Conservation (phyloP, 2,888 invertebrate species). For the Hanleya hanleyi region DNA sequence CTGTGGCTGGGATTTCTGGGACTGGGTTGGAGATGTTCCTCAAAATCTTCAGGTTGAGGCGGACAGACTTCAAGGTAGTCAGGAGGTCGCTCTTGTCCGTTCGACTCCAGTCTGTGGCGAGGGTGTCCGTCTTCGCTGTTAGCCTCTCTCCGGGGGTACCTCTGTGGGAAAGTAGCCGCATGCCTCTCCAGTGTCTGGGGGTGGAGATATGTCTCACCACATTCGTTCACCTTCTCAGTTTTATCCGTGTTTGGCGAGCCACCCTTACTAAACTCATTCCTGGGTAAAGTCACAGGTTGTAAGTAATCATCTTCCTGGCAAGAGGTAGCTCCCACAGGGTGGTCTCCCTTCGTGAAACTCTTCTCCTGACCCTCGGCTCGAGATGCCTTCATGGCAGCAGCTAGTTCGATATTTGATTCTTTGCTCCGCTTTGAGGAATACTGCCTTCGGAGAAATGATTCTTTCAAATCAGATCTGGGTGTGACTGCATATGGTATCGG, state of each 20-base stretch:
- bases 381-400: not conserved
- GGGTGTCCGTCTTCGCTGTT: not conserved
- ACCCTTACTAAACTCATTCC: not conserved
- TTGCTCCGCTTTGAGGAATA: not conserved
- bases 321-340: not conserved
- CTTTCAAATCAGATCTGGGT: not conserved
- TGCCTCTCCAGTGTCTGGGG: not conserved
- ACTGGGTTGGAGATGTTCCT: not conserved
- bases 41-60: not conserved
- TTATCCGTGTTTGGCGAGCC: not conserved
- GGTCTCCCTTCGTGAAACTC: not conserved
- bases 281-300: not conserved
- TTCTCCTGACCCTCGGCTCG: not conserved
- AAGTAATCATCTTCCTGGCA: conserved; percentile 3
- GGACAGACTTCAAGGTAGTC: conserved; percentile 2
- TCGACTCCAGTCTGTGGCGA: not conserved
- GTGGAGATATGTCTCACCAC: not conserved
- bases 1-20: not conserved
- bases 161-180: not conserved
- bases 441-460: not conserved
- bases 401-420: not conserved
- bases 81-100: not conserved
- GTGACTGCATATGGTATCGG: not conserved
- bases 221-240: not conserved
- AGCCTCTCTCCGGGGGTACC: too few species aligned